Conservation (phyloP, 2,888 invertebrate genomes). For the Amorpha juglandis region DNA sequence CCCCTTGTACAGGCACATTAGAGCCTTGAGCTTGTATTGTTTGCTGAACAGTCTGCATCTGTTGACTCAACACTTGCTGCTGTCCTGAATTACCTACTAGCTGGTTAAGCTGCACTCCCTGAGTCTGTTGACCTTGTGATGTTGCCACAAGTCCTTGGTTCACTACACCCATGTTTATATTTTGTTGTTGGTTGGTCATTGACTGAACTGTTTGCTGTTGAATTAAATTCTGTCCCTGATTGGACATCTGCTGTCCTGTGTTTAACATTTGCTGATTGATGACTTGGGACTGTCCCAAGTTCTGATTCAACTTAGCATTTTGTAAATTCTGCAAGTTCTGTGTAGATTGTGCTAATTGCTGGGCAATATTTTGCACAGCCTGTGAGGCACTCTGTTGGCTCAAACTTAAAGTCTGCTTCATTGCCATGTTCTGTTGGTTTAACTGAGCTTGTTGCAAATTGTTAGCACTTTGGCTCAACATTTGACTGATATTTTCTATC, state of each 20-base stretch:
- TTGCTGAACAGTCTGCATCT: constrained; percentile 80
- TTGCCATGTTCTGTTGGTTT: constrained; percentile 73
- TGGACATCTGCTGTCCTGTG: constrained; percentile 77
- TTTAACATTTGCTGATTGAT: constrained; percentile 76
- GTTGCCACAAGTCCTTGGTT: constrained; percentile 72
- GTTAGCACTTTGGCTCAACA: constrained; percentile 79
- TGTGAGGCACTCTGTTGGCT: constrained; percentile 74
- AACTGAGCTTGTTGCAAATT: constrained; percentile 75
- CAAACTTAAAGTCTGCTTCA: constrained; percentile 73
- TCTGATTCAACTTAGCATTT: constrained; percentile 77
- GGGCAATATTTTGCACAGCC: constrained; percentile 78
- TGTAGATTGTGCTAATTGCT: constrained; percentile 75
- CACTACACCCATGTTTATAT: constrained; percentile 75
- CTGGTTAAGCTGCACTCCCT: constrained; percentile 75
- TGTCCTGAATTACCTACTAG: constrained; percentile 70
- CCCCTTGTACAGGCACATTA: constrained; percentile 67
- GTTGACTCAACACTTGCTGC: constrained; percentile 74
- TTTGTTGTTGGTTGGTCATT: constrained; percentile 73
- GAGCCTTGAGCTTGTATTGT: constrained; percentile 67
- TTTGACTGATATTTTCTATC: constrained; percentile 86
- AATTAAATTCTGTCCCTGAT: constrained; percentile 69
- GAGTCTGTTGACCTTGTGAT: constrained; percentile 67
- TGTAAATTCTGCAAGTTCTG: constrained; percentile 74
- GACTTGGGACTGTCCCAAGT: constrained; percentile 71
- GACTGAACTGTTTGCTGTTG: constrained; percentile 78